Evolutionary conservation across 2,888 invertebrate species (phyloP).

Genomic region (Auanema freiburgensis): DNA sequence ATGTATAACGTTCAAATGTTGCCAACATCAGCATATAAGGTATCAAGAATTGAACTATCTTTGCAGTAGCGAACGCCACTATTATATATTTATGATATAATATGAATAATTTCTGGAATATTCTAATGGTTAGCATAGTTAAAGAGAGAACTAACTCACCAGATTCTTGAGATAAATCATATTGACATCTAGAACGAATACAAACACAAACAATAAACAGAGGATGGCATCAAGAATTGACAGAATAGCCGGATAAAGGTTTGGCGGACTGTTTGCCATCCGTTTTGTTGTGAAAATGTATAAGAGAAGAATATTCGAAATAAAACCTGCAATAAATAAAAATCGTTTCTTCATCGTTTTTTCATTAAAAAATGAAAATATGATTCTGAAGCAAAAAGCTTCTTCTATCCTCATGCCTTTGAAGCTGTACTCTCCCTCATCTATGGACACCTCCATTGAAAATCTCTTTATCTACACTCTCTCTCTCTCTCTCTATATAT

Average conservation of each 20-base stretch:
- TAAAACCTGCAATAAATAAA: conserved; percentile 23
- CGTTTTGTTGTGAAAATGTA: conserved; percentile 44
- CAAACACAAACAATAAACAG: conserved; percentile 47
- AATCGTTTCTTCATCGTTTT: neutral
- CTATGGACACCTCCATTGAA: too few relatives aligned
- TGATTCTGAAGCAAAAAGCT: too few relatives aligned
- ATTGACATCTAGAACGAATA: conserved; percentile 52
- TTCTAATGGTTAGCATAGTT: neutral
- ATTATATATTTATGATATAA: conserved; percentile 52
- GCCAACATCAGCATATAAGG: conserved; percentile 53
- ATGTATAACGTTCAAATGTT: conserved; percentile 50
- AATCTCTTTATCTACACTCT: too few relatives aligned
- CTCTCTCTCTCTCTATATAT: too few relatives aligned
- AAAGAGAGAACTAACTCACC: conserved; percentile 22
- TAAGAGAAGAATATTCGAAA: conserved; percentile 42
- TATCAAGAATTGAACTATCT: conserved; percentile 49
- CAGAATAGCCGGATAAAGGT: conserved; percentile 49
- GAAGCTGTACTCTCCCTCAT: too few relatives aligned
- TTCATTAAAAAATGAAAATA: too few relatives aligned
- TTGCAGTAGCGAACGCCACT: conserved; percentile 30
- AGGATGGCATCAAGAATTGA: conserved; percentile 45
- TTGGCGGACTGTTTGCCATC: conserved; percentile 43
- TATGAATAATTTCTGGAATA: conserved; percentile 47
- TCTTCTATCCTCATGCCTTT: too few relatives aligned
- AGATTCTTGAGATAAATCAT: conserved; percentile 46